Base-by-base conservation (phyloP, 2,113 vertebrate genomes). In the Elanoides forficatus region DNA sequence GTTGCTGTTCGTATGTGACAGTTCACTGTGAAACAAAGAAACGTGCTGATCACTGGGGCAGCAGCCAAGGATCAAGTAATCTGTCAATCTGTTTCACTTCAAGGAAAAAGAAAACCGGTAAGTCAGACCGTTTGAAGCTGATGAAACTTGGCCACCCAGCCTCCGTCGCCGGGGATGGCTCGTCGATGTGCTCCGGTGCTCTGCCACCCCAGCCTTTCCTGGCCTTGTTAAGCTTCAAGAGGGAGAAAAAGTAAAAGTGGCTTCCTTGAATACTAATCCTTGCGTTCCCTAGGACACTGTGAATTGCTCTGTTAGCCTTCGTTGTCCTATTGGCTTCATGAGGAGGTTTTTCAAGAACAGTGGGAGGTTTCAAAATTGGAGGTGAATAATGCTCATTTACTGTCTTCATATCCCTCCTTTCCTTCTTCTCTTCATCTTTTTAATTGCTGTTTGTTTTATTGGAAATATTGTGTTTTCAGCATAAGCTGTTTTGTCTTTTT, bases 201-300 rank as follows among this genome's bases (percentile, higher is more conserved):
- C 53, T 68, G 67, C 50, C 21, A 58, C 56, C 38, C 11, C 0
- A 10, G 43, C 42, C 6, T 0, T 71, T 90, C 30, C 52, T 79
- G 72, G 15, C 27, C 53, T 78, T 2, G 2, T 76, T 83, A 78
- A 63, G 42, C 48, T 91, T 93, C 0, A 3, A 48, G 65, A 38
- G 12, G 42, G 18, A 63, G 43, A 83, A 78, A 83, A 88, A 93
- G 60, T 56, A 78, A 83, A 88, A 93, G 60, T 56, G 66, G 12
- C 58, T 75, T 95, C 48, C 70, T 71, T 56, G n/a, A 91, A 79
- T 93, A 58, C 36, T 91, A 89, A 91, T 91, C 53, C 40, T 88
- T 80, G 47, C 2, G 9, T 94, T 97, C 88, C 32, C 36, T 92
- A 45, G 84, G 76, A 81, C 34, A 29, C 38, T 68, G 22, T 59